Base-by-base conservation (phyloP, 2,888 invertebrate species). In the Linnaemya tessellans region DNA sequence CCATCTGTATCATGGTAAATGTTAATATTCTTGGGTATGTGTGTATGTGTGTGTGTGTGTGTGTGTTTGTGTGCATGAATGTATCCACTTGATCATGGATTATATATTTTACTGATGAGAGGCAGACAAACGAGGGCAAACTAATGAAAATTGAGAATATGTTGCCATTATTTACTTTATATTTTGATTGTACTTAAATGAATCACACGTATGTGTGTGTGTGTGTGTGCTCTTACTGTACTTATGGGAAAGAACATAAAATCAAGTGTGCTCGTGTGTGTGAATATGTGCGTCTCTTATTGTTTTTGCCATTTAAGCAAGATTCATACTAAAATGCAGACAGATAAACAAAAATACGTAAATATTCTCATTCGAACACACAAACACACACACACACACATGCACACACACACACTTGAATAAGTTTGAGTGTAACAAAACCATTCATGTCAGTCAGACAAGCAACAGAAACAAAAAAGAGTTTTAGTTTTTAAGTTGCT, bases 71-170 rank as follows among this genome's bases (percentile, higher is more conserved):
- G 5, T 20, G 1, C 30, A 10, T 22, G 7, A 30, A 22, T 41
- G 35, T 43, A 5, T 65, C 20, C 3, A 20, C 20, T 20, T 20
- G 49, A 22, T 11, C 43, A 43, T 15, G 43, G 43, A 43, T 43
- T 43, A 41, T n/a, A 80, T 54, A 54, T 54, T 62, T 38, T 54
- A 30, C 25, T 75, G 62, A 54, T 67, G 73, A 68, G 25, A 60
- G 35, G 8, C 22, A 67, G 25, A 60, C 41, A 60, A 49, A 60
- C 51, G n/a, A 30, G 11, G 54, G 38, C 41, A 75, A 54, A 51
- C 54, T 75, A 68, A 81, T 81, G 81, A 81, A 81, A 81, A 62
- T 70, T 75, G 68, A 75, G 74, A 81, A 81, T 81, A 68, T 81
- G 68, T 81, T 81, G 68, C 68, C 81, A 75, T 60, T 35, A 81